Evolutionary conservation across 2,113 vertebrate species (phyloP).

Genomic region (Stegostoma tigrinum): DNA sequence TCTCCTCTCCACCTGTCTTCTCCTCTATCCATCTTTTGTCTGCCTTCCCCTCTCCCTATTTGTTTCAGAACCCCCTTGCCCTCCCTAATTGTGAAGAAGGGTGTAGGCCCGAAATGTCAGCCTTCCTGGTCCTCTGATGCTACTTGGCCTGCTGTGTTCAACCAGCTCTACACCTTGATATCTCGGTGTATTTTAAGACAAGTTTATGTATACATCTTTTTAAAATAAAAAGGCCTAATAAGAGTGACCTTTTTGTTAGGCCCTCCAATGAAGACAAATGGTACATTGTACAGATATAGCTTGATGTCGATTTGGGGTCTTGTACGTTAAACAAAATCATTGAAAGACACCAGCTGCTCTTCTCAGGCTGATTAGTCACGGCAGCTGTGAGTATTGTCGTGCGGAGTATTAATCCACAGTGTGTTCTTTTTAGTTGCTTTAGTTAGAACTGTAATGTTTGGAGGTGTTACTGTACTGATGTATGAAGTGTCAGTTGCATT

Average conservation of each 20-base stretch:
- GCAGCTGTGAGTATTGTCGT: background rate
- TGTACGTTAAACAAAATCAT: background rate
- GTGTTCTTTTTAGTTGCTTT: background rate
- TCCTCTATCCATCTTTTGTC: no score
- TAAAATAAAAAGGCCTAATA: background rate
- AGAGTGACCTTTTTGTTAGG: background rate
- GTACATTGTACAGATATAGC: background rate
- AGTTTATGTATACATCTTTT: background rate
- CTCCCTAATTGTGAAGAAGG: no score
- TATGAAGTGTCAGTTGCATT: background rate
- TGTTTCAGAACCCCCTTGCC: no score
- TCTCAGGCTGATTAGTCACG: background rate
- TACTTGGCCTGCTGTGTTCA: no score
- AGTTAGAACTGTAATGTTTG: background rate
- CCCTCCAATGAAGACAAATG: background rate
- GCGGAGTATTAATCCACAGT: background rate
- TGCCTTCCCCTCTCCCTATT: no score
- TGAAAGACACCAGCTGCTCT: background rate
- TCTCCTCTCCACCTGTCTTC: no score
- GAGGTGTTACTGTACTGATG: background rate
- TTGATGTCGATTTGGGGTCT: background rate
- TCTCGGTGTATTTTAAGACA: background rate
- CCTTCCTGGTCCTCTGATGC: no score
- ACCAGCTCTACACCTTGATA: no score
- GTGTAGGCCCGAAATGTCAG: no score